These are phyloP conservation scores for Gymnodraco acuticeps DNA, from an alignment of 2,797 vertebrate species.

Conservation along the genomic window DNA sequence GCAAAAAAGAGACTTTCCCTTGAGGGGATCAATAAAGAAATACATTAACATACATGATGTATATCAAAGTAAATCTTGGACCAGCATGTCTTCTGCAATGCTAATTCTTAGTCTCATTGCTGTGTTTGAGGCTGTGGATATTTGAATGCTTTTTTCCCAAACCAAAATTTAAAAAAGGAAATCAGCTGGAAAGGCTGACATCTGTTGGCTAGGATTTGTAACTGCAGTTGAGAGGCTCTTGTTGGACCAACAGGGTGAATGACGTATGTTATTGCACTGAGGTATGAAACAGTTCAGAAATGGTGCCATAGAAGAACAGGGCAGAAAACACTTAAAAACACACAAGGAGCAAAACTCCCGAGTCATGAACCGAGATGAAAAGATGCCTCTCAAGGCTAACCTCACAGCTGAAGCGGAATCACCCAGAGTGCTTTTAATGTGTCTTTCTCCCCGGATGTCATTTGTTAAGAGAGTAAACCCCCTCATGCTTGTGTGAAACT, in stretches of 20 bases:
- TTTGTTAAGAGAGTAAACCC: conserved; percentile 76
- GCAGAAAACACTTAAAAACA: conserved; percentile 70
- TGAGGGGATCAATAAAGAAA: conserved; percentile 66
- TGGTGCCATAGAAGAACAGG: conserved; percentile 52
- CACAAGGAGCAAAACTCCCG: conserved; percentile 64
- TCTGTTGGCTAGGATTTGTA: conserved; percentile 77
- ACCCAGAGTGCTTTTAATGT: conserved; percentile 75
- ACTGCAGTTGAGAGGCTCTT: conserved; percentile 57
- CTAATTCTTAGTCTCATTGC: conserved; percentile 54
- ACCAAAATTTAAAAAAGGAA: conserved; percentile 17
- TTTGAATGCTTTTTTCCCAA: conserved; percentile 12
- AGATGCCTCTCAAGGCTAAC: conserved; percentile 73
- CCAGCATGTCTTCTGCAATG: conserved; percentile 46
- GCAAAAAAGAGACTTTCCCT: conserved; percentile 43
- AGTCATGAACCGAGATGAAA: conserved; percentile 74
- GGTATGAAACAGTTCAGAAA: conserved; percentile 55
- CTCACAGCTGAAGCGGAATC: conserved; percentile 75
- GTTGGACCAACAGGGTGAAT: conserved; percentile 24
- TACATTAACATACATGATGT: conserved; percentile 71
- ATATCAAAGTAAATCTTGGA: conserved; percentile 69
- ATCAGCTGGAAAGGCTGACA: conserved; percentile 80
- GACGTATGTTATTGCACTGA: conserved; percentile 49
- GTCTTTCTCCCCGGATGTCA: conserved; percentile 74
- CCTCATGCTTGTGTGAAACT: conserved; percentile 80
- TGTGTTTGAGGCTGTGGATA: conserved; percentile 29